Evolutionary conservation across 1,140 invertebrate genomes (phyloP).

Genomic region (Neuroterus valhalla): DNA sequence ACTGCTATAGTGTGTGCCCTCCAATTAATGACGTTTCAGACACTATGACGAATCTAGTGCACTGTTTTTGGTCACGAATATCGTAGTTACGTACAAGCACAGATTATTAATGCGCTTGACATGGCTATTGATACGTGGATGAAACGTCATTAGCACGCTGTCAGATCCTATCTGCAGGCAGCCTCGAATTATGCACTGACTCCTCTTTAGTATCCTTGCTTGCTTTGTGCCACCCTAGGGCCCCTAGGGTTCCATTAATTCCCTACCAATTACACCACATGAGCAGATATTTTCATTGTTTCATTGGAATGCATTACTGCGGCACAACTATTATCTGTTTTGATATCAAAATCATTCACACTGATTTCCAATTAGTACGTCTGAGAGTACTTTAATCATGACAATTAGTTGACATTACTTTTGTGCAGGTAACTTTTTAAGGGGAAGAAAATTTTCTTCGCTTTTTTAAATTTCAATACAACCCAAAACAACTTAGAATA

Average conservation of each 20-base stretch:
- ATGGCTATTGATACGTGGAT: constrained; percentile 56
- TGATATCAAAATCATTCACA: no score
- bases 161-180: constrained; percentile 41
- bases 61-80: constrained; percentile 27
- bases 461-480: no score
- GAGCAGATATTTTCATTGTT: constrained; percentile 10
- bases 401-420: no score
- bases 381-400: no score
- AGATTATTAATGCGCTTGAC: constrained; percentile 53
- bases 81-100: constrained; percentile 45
- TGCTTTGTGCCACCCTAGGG: not conserved
- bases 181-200: not conserved
- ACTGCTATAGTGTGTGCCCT: not conserved
- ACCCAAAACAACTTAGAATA: no score
- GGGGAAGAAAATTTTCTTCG: no score
- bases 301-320: not conserved
- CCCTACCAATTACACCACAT: constrained; percentile 1
- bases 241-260: not conserved
- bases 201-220: not conserved
- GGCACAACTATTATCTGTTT: no score
- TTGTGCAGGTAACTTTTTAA: no score
- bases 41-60: constrained; percentile 19
- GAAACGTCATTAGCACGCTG: constrained; percentile 49
- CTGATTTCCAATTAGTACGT: no score
- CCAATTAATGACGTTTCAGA: constrained; percentile 23